Base-by-base conservation (phyloP, 2,797 vertebrate genomes). In the Syngnathus rostellatus region DNA sequence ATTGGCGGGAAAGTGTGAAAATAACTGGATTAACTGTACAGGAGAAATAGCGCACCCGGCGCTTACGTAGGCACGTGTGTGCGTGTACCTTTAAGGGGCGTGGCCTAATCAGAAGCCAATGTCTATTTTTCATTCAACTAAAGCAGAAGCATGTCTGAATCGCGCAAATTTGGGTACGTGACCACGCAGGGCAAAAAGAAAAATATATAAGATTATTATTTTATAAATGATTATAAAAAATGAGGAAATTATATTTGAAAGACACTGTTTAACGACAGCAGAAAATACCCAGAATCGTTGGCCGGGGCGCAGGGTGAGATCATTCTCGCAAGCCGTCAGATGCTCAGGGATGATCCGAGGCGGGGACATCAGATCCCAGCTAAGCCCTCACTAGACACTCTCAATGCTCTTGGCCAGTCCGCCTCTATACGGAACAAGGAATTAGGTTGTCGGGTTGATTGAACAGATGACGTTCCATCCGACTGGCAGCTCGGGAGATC, bases 281-380 rank as follows among this genome's bases (percentile, higher is more conserved):
- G 73, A 81, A 68, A 85, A 76, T 76, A 81, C 74, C 80, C 77
- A 75, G 68, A 83, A 83, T 86, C 68, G 78, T 68, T 12, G 48
- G 80, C 78, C 84, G 74, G 71, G 68, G 65, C 73, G 43, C 41
- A 45, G 41, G 76, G 76, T 71, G 78, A 69, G 55, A 77, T 83
- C 81, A 86, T 79, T 77, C 82, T 83, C 76, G 14, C 77, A 82
- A 83, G 82, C 87, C 77, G 69, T 83, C 85, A 83, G 84, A 84
- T 81, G 76, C 79, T 86, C 84, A 73, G 72, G 82, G 81, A 80
- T 84, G 86, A 89, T 88, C 89, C 85, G 70, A 86, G 76, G 82
- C 76, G 85, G 83, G 87, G 78, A 85, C 85, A 83, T 82, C 78
- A 85, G 79, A 88, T 89, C 87, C 84, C 59, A 71, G 74, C 75